Evolutionary conservation across 2,888 invertebrate genomes (phyloP), one percentile per base, ranked within the genome.

Genomic region (Thalpophila matura): DNA sequence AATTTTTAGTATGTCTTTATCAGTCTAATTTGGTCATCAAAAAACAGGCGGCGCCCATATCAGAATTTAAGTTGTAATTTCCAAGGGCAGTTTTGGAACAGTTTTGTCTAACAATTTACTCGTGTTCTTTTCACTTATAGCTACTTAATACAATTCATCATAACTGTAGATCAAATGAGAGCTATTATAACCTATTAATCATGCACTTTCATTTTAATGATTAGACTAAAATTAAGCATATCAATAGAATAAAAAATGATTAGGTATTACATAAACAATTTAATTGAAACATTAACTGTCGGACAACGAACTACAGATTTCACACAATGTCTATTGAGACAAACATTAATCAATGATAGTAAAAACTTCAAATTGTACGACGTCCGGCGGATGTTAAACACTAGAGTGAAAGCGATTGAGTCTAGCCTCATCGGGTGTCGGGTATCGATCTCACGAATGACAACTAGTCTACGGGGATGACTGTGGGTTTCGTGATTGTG

Each of bases 211-310:
- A 87, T 89, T 89, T 90, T 88, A 92, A 90, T 89, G 87, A 91
- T 91, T 86, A 89, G 84, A 88, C 88, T 92, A 91, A 91, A 89
- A 91, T 90, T 91, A 93, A 94, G 92, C 91, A 92, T 92, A 93
- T 94, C 92, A 92, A 91, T 91, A 92, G 89, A 92, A 93, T 92
- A 91, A 94, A 93, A 91, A 92, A 93, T 86, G 83, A 90, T 91
- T 89, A n/a, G n/a, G n/a, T n/a, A 92, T 91, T 92, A 94, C 89
- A 91, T 93, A 94, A 94, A 94, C 93, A 93, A 92, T 93, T 93
- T 92, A 92, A 93, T 93, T 87, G 87, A 90, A 93, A 93, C 90
- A 91, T 91, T 87, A 93, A 93, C 91, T 89, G 82, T 92, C 92
- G 91, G 93, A 94, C 94, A 94, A 94, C 91, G 93, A 93, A 94